Conservation (phyloP, 2,797 vertebrate genomes). For the Tachyglossus aculeatus region DNA sequence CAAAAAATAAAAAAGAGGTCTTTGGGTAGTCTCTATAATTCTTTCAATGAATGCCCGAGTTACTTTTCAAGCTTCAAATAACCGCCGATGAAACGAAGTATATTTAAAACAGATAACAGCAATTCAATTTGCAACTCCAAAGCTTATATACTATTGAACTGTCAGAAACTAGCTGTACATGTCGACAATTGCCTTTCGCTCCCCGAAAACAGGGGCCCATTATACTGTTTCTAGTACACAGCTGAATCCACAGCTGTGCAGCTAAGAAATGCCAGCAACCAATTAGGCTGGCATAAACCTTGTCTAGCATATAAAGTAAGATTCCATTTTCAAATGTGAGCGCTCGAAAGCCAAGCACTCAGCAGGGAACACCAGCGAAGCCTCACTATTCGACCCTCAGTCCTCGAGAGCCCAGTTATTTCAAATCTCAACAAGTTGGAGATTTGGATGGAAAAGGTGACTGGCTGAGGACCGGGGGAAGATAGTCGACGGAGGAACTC, state of each 20-base stretch:
- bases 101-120: constrained; percentile 24
- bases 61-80: constrained; percentile 9
- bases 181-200: constrained; percentile 70
- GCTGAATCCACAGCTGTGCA: constrained; percentile 73
- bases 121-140: constrained; percentile 35
- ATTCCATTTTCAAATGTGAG: constrained; percentile 59
- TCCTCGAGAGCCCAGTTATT: constrained; percentile 32
- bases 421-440: constrained; percentile 28
- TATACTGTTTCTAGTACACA: constrained; percentile 70
- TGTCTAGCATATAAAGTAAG: constrained; percentile 70
- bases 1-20: not conserved
- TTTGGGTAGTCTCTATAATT: not conserved
- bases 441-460: not conserved
- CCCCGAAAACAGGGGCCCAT: constrained; percentile 69
- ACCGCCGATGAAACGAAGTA: constrained; percentile 12
- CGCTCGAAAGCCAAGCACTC: constrained; percentile 39
- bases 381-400: not conserved
- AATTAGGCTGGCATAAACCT: constrained; percentile 70
- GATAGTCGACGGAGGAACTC: constrained; percentile 13
- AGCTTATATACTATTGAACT: constrained; percentile 40
- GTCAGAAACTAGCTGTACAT: constrained; percentile 63
- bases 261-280: constrained; percentile 71
- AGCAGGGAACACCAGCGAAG: constrained; percentile 30
- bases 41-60: not conserved
- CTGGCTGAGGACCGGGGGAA: not conserved